Evolutionary conservation across 2,888 invertebrate genomes (phyloP).

Genomic region (Schrankia costaestrigalis): DNA sequence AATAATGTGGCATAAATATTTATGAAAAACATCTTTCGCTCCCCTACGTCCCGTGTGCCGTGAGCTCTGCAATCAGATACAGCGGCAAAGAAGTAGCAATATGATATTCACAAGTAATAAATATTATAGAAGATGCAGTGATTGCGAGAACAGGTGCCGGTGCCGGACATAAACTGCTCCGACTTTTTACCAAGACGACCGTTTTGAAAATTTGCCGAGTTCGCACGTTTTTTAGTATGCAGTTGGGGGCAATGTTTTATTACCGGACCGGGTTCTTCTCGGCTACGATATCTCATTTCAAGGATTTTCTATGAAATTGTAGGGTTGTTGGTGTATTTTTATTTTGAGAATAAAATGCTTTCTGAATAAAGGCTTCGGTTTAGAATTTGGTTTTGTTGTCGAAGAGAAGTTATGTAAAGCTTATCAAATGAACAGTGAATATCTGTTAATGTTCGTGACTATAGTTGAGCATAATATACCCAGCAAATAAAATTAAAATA

Average conservation of each 20-base stretch:
- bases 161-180: slow-evolving; percentile 41
- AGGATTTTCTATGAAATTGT: slow-evolving; percentile 9
- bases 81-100: slow-evolving; percentile 54
- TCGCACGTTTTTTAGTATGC: slow-evolving; percentile 46
- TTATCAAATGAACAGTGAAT: no score
- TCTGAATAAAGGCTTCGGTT: no score
- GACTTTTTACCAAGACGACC: slow-evolving; percentile 44
- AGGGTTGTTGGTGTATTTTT: slow-evolving; percentile 5
- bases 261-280: slow-evolving; percentile 21
- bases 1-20: slow-evolving; percentile 34
- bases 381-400: no score
- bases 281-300: slow-evolving; percentile 19
- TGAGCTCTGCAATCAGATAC: slow-evolving; percentile 55
- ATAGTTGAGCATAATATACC: no score
- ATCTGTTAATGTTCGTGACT: no score
- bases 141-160: slow-evolving; percentile 71
- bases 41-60: slow-evolving; percentile 37
- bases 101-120: slow-evolving; percentile 77
- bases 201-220: slow-evolving; percentile 43
- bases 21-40: slow-evolving; percentile 36
- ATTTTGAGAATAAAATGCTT: no score
- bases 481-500: no score
- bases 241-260: slow-evolving; percentile 42
- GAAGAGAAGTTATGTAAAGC: no score
- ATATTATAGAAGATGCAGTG: slow-evolving; percentile 78